Percentiles rank a stretch among this genome's conserved stretches.
These are phyloP conservation scores for Gallinago nigripennis DNA, from an alignment of 2,797 vertebrate species.

Conservation along the genomic window DNA sequence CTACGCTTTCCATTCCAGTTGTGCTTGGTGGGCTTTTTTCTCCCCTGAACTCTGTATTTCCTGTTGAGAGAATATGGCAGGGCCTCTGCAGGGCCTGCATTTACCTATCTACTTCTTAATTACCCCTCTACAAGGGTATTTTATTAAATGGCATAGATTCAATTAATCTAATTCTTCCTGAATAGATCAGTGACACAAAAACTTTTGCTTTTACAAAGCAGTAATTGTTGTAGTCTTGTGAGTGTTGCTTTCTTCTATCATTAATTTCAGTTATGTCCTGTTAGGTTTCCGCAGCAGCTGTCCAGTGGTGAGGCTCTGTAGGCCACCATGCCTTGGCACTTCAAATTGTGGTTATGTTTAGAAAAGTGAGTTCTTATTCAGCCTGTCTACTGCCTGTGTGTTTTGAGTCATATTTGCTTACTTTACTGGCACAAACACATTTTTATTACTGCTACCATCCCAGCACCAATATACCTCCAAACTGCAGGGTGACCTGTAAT, in stretches of 20 bases:
- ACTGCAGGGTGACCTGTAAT: constrained; percentile 31
- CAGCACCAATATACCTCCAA: constrained; percentile 7
- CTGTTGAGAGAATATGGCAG: not conserved
- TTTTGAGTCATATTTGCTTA: constrained; percentile 34
- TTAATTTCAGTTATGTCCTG: constrained; percentile 3
- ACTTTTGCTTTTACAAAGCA: not conserved
- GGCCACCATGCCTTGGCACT: not conserved
- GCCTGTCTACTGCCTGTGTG: not conserved
- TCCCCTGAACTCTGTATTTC: not conserved
- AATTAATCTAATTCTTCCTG: not conserved
- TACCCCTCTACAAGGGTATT: not conserved
- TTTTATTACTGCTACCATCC: constrained; percentile 1
- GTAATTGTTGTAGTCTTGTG: not conserved
- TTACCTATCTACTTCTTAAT: not conserved
- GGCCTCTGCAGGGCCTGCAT: not conserved
- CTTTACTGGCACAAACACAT: constrained; percentile 15
- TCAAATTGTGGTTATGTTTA: not conserved
- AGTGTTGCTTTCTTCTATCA: not conserved
- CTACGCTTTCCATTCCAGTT: not conserved
- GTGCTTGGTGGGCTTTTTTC: not conserved
- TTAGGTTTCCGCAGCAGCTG: constrained; percentile 1
- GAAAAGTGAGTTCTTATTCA: constrained; percentile 11
- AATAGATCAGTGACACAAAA: not conserved
- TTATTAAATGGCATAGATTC: not conserved
- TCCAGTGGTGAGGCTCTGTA: not conserved